These are phyloP conservation scores for Drosophila sproati DNA, from an alignment of 1,140 invertebrate species.

Conservation along the genomic window DNA sequence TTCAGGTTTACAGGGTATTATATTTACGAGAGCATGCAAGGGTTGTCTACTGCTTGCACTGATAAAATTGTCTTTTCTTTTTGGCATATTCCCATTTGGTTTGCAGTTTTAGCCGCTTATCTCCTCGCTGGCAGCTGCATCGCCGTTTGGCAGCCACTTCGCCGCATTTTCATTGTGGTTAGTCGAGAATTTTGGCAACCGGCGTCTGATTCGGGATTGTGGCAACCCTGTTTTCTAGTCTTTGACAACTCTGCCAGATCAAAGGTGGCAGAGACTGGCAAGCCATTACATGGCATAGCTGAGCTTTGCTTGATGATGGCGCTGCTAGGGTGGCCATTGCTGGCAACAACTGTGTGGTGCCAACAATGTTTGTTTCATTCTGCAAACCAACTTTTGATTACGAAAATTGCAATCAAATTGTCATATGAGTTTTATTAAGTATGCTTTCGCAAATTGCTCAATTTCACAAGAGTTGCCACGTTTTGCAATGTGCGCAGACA, in stretches of 20 bases:
- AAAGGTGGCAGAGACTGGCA: too few species aligned
- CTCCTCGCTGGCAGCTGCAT: background rate
- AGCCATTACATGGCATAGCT: too few species aligned
- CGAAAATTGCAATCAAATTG: slow-evolving; percentile 3
- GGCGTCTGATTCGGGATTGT: background rate
- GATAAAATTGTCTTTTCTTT: slow-evolving; percentile 4
- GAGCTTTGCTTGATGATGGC: too few species aligned
- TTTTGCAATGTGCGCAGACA: slow-evolving; percentile 39
- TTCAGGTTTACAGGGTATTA: background rate
- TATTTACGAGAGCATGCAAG: background rate
- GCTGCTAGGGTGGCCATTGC: background rate
- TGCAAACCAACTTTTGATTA: background rate
- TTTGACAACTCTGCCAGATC: slow-evolving; percentile 1
- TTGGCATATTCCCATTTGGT: background rate
- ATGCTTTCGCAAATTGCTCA: background rate
- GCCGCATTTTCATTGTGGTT: background rate
- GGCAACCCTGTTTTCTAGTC: background rate
- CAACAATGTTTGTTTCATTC: background rate
- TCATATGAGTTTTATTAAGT: too few species aligned
- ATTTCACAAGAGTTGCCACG: slow-evolving; percentile 4
- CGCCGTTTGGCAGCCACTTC: background rate
- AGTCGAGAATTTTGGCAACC: background rate
- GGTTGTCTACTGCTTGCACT: background rate
- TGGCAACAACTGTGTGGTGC: background rate
- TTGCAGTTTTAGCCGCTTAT: slow-evolving; percentile 14